These are phyloP conservation scores for Drosophila murphyi DNA, from an alignment of 1,140 invertebrate genomes.

Conservation along the genomic window DNA sequence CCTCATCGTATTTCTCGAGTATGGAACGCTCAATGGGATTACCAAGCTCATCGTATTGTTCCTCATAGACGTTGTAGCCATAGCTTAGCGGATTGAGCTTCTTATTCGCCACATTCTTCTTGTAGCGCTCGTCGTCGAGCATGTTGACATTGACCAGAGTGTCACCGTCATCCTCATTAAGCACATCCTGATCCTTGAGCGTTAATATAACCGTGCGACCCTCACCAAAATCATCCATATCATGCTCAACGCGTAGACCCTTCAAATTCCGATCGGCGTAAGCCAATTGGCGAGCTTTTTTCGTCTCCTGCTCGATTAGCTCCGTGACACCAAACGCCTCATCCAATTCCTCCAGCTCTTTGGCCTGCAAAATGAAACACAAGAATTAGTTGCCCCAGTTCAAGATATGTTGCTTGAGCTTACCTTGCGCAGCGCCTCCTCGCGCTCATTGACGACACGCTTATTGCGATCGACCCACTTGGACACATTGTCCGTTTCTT, in stretches of 20 bases:
- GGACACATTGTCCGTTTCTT: conserved; percentile 89
- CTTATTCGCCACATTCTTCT: conserved; percentile 94
- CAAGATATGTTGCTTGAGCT: conserved; percentile 28
- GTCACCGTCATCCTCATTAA: conserved; percentile 95
- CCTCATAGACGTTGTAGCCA: conserved; percentile 95
- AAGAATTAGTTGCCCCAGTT: neutral
- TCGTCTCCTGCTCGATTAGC: conserved; percentile 92
- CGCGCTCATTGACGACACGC: conserved; percentile 91
- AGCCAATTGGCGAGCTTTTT: conserved; percentile 86
- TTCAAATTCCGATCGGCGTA: conserved; percentile 90
- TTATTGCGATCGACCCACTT: conserved; percentile 94
- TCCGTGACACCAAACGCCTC: conserved; percentile 96
- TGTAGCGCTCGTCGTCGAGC: conserved; percentile 95
- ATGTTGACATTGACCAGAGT: conserved; percentile 98
- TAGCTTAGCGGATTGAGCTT: conserved; percentile 93
- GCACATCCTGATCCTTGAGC: conserved; percentile 95
- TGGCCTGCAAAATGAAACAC: conserved; percentile 87
- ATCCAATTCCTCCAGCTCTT: conserved; percentile 97
- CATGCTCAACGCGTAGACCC: conserved; percentile 95
- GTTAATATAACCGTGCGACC: conserved; percentile 95
- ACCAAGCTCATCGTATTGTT: conserved; percentile 93
- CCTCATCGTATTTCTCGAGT: conserved; percentile 98
- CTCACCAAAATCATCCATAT: conserved; percentile 91
- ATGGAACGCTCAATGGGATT: conserved; percentile 89
- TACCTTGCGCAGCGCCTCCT: conserved; percentile 94